These are phyloP conservation scores for Monarcha castaneiventris DNA, from an alignment of 2,113 vertebrate genomes.

Conservation along the genomic window DNA sequence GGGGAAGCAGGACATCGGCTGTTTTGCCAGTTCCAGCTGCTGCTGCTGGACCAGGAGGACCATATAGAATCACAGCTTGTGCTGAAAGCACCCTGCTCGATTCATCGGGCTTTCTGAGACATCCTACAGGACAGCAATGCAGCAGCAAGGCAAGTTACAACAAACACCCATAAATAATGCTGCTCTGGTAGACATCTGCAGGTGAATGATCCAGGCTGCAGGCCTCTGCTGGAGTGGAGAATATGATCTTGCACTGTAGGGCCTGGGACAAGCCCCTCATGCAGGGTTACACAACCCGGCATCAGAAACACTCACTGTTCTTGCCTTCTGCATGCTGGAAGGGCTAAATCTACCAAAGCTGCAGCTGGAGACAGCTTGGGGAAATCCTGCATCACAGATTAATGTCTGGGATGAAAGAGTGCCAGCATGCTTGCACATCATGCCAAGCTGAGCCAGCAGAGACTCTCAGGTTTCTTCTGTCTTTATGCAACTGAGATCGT, in stretches of 20 bases:
- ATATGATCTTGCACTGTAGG: background rate
- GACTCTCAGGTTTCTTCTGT: background rate
- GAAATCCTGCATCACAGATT: background rate
- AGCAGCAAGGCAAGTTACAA: background rate
- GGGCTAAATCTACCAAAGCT: background rate
- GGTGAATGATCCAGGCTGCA: background rate
- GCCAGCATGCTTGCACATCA: background rate
- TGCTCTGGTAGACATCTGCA: rapidly evolving
- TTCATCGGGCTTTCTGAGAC: background rate
- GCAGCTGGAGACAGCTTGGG: background rate
- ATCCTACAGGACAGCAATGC: background rate
- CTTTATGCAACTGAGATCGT: background rate
- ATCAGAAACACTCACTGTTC: background rate
- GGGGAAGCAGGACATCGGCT: background rate
- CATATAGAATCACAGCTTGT: background rate
- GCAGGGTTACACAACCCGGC: background rate
- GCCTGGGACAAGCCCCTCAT: background rate
- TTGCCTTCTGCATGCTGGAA: background rate
- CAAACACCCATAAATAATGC: background rate
- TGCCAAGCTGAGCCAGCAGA: background rate
- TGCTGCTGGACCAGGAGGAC: background rate
- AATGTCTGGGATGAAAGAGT: background rate
- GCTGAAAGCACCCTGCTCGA: background rate
- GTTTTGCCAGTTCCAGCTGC: background rate
- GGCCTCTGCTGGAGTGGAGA: background rate